A percentile compares a stretch with the other conserved stretches of the same genome.
Evolutionary conservation across 2,797 vertebrate genomes (phyloP).

Genomic region (Neopelma chrysocephalum): DNA sequence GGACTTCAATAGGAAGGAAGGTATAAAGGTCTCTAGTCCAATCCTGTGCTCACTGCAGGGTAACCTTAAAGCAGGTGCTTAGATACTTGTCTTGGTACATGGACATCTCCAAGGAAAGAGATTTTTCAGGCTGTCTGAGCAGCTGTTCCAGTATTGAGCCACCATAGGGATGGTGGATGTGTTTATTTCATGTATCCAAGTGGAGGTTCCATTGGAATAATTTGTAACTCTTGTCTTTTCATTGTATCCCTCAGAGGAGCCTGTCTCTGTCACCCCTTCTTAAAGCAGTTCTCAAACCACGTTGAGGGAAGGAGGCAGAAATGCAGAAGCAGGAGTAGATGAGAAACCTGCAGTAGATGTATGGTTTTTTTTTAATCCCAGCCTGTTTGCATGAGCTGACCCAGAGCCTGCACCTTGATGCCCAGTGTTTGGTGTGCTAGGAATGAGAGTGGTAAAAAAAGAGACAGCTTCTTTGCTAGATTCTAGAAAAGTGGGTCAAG

Average conservation of each 20-base stretch:
- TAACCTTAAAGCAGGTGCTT: neutral
- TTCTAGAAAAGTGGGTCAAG: neutral
- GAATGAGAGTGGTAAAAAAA: neutral
- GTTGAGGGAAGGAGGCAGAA: neutral
- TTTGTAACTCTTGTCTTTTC: neutral
- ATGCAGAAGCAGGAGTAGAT: neutral
- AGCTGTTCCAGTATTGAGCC: neutral
- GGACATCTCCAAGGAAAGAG: neutral
- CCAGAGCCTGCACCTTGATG: neutral
- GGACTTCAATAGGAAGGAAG: neutral
- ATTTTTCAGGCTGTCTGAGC: neutral
- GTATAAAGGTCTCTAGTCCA: neutral
- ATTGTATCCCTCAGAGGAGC: neutral
- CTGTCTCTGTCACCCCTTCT: neutral
- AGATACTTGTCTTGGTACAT: neutral
- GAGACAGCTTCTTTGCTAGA: neutral
- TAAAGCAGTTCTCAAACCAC: neutral
- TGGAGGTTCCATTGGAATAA: neutral
- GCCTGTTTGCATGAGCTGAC: neutral
- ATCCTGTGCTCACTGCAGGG: neutral
- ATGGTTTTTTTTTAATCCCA: neutral
- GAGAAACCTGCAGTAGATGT: neutral
- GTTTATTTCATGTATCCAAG: fast-evolving
- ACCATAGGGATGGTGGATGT: fast-evolving
- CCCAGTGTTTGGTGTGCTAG: neutral